These are phyloP conservation scores for Thripadectes ignobilis DNA, from an alignment of 2,797 vertebrate genomes.

Conservation along the genomic window DNA sequence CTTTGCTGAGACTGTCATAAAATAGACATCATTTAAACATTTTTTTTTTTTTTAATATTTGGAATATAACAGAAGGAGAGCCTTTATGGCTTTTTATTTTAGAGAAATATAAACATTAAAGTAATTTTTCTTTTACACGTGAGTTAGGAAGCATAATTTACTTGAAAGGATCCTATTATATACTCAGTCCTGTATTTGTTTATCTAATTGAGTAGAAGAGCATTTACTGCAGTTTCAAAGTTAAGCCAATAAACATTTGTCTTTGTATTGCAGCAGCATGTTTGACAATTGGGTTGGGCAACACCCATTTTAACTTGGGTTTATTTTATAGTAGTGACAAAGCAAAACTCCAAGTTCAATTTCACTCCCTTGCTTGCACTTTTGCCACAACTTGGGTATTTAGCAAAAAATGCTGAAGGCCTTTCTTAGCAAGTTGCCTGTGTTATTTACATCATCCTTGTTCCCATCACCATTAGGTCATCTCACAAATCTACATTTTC, in stretches of 20 bases:
- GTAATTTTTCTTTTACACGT: slow-evolving; percentile 54
- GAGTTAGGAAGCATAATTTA: slow-evolving; percentile 64
- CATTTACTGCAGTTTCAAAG: slow-evolving; percentile 65
- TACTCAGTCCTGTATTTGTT: slow-evolving; percentile 59
- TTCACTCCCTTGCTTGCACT: not conserved
- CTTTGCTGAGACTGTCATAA: not conserved
- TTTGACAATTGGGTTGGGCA: slow-evolving; percentile 59
- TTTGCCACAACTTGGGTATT: not conserved
- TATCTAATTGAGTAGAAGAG: slow-evolving; percentile 63
- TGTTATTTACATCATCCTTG: not conserved
- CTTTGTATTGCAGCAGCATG: slow-evolving; percentile 18
- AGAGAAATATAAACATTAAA: slow-evolving; percentile 53
- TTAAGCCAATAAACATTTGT: slow-evolving; percentile 64
- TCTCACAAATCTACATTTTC: not conserved
- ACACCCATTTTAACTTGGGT: slow-evolving; percentile 37
- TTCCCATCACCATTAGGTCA: not conserved
- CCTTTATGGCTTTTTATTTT: slow-evolving; percentile 53
- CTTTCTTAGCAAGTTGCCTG: not conserved
- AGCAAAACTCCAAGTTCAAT: not conserved
- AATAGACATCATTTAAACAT: not conserved
- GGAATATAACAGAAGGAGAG: not conserved
- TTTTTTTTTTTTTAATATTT: not conserved
- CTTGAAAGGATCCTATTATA: slow-evolving; percentile 67
- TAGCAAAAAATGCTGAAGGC: not conserved
- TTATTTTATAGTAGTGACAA: slow-evolving; percentile 31